These are phyloP conservation scores for Tadarida brasiliensis DNA, from an alignment of 2,797 vertebrate species.

Conservation along the genomic window DNA sequence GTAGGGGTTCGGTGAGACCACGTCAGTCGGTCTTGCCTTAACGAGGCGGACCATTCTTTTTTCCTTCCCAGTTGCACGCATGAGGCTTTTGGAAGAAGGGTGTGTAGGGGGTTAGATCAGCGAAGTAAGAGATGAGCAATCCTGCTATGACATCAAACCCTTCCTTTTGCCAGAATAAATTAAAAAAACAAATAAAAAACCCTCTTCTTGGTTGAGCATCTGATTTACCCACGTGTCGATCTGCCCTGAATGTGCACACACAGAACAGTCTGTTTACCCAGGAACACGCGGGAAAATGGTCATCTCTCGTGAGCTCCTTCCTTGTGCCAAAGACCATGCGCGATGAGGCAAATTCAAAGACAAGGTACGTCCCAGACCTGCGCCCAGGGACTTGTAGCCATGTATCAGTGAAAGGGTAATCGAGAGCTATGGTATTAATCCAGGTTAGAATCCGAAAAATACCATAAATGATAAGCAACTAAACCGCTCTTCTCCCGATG, in stretches of 20 bases:
- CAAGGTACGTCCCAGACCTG: too few relatives aligned
- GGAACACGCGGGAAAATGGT: background rate
- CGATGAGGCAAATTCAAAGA: background rate
- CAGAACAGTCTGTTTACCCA: accelerated
- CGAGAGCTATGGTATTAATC: accelerated
- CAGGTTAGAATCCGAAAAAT: background rate
- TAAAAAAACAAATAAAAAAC: background rate
- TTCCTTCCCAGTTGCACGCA: accelerated
- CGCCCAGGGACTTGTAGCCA: background rate
- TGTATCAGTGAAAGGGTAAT: accelerated
- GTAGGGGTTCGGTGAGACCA: background rate
- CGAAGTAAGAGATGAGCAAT: background rate
- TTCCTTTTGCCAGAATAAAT: background rate
- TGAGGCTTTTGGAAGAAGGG: background rate
- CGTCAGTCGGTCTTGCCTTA: background rate
- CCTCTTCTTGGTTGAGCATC: background rate
- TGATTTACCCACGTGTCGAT: background rate
- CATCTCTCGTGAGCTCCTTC: background rate
- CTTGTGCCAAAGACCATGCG: accelerated
- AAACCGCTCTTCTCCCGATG: accelerated
- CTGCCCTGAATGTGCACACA: accelerated
- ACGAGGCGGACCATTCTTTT: background rate
- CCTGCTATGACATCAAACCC: background rate
- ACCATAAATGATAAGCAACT: background rate
- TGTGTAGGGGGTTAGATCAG: accelerated